A percentile compares a stretch with the other conserved stretches of the same genome.
phyloP scores from a whole-genome alignment of 2,113 vertebrate species.

The Cottus gobio region DNA sequence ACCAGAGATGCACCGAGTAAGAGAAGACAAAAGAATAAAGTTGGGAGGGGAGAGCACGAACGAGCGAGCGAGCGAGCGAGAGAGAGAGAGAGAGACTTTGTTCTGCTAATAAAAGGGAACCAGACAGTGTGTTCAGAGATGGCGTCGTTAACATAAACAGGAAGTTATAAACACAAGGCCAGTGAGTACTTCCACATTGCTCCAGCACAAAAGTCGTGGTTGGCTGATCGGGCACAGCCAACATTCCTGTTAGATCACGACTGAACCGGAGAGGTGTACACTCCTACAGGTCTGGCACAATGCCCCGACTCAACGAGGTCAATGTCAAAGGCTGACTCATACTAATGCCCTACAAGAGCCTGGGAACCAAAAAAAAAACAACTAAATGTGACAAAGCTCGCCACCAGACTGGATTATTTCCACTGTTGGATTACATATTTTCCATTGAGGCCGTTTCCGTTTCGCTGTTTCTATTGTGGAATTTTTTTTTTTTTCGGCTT shows the following conservation, averaged over 20 bases:
- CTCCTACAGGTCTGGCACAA: conserved; percentile 20
- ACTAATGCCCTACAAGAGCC: conserved; percentile 3
- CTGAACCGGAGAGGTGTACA: conserved; percentile 23
- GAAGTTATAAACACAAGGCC: conserved; percentile 53
- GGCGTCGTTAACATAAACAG: conserved; percentile 36
- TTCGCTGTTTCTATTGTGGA: not conserved
- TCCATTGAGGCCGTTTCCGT: not conserved
- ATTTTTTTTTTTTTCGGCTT: no score
- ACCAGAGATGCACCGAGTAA: conserved; percentile 38
- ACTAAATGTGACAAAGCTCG: conserved; percentile 8
- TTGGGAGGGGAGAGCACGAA: no score
- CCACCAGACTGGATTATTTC: not conserved
- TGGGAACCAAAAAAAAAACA: not conserved
- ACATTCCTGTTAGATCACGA: conserved; percentile 55
- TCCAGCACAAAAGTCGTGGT: conserved; percentile 22
- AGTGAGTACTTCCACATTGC: conserved; percentile 23
- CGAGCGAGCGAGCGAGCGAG: no score
- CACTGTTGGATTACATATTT: conserved; percentile 21
- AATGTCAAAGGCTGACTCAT: conserved; percentile 44
- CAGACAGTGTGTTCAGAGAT: conserved; percentile 18
- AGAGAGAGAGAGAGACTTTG: not conserved
- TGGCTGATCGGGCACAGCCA: conserved; percentile 58
- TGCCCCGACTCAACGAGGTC: conserved; percentile 29
- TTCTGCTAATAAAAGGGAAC: conserved; percentile 15
- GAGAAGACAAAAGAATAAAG: conserved; percentile 37